Percentiles rank a stretch among this genome's conserved stretches.
These are phyloP conservation scores for Tenthredo mesomela DNA, from an alignment of 2,888 invertebrate species.

Conservation along the genomic window DNA sequence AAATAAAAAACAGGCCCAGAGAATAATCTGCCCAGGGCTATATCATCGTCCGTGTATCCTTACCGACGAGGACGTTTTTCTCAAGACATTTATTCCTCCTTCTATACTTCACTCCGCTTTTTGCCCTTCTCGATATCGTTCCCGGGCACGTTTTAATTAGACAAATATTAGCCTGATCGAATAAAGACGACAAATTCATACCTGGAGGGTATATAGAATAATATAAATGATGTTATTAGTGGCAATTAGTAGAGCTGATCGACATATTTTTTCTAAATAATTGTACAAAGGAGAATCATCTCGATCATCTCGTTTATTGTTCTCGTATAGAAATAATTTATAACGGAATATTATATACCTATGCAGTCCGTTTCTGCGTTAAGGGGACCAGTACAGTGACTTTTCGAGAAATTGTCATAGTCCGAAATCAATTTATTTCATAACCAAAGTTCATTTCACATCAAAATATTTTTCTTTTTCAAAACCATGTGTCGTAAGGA, in stretches of 20 bases:
- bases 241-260: neutral
- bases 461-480: too few relatives aligned
- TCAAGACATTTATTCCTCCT: slow-evolving; percentile 2
- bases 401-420: too few relatives aligned
- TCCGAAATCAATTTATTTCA: too few relatives aligned
- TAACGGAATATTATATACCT: too few relatives aligned
- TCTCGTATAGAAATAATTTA: neutral
- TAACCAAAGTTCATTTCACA: too few relatives aligned
- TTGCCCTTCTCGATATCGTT: slow-evolving; percentile 52
- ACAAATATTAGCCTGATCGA: slow-evolving; percentile 20
- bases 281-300: neutral
- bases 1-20: neutral
- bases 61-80: neutral
- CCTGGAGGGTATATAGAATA: neutral
- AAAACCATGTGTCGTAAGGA: too few relatives aligned
- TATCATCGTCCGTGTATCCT: neutral
- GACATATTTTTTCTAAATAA: neutral
- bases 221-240: neutral
- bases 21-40: slow-evolving; percentile 9
- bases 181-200: neutral
- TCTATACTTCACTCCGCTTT: slow-evolving; percentile 58
- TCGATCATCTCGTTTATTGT: too few relatives aligned
- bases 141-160: slow-evolving; percentile 24
- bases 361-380: too few relatives aligned
- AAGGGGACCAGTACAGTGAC: too few relatives aligned